Conservation (phyloP, 2,113 vertebrate species). For the Trochalopteron elliotii region DNA sequence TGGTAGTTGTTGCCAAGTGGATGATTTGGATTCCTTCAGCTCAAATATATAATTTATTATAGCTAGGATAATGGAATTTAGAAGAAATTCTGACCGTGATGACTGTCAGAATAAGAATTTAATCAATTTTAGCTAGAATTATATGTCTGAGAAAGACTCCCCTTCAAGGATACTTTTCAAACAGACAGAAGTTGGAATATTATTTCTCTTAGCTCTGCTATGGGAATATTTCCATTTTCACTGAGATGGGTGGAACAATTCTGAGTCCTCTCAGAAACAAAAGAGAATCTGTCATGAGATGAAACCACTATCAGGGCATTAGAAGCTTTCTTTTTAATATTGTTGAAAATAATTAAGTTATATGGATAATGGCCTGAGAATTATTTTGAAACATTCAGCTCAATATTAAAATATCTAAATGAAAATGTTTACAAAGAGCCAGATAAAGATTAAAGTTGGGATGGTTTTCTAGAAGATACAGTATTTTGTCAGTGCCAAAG, state of each 20-base stretch:
- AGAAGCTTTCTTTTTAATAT: neutral
- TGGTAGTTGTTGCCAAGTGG: neutral
- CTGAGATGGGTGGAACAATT: neutral
- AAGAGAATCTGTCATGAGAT: rapidly evolving
- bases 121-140: neutral
- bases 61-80: neutral
- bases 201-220: neutral
- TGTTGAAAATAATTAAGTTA: neutral
- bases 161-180: neutral
- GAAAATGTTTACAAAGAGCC: neutral
- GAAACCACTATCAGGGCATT: neutral
- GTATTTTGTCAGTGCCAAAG: neutral
- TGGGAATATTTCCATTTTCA: neutral
- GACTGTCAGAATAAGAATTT: neutral
- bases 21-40: neutral
- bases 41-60: neutral
- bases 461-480: neutral
- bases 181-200: neutral
- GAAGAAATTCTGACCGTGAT: neutral
- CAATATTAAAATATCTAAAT: neutral
- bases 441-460: neutral
- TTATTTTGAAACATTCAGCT: neutral
- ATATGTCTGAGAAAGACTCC: neutral
- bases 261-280: neutral
- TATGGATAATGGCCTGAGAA: neutral